These are phyloP conservation scores for Peromyscus maniculatus DNA, from an alignment of 2,113 vertebrate species.

Conservation along the genomic window DNA sequence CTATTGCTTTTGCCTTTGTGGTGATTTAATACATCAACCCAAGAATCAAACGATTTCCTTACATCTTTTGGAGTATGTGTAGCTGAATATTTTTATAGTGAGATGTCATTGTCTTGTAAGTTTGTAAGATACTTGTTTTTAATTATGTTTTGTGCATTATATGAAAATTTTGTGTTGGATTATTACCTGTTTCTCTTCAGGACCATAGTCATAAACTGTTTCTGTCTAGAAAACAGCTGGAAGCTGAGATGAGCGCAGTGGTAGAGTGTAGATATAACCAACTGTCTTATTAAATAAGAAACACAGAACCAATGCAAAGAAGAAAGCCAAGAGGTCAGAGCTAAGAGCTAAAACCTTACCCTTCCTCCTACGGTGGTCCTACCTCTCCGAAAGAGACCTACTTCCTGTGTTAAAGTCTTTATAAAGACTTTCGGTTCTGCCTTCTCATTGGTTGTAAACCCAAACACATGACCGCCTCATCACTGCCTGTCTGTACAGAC, in stretches of 20 bases:
- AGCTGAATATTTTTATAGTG: conserved; percentile 9
- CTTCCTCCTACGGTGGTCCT: no score
- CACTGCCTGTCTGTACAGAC: no score
- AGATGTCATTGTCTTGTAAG: conserved; percentile 20
- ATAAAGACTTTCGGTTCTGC: no score
- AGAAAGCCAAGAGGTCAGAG: no score
- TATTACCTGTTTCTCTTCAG: conserved; percentile 21
- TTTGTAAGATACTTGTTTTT: conserved; percentile 52
- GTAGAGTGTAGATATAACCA: not conserved
- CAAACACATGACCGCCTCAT: no score
- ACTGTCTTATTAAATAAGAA: no score
- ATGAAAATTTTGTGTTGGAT: not conserved
- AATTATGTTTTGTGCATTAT: not conserved
- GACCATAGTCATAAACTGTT: not conserved
- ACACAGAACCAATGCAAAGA: no score
- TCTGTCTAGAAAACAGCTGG: not conserved
- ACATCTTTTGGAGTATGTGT: not conserved
- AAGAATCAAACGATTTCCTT: not conserved
- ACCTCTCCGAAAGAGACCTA: no score
- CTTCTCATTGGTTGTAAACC: no score
- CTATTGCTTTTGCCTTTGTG: not conserved
- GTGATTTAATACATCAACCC: not conserved
- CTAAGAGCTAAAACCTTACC: no score
- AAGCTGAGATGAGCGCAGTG: not conserved
- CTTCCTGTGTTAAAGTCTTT: no score